A percentile compares a stretch with the other conserved stretches of the same genome.
phyloP scores from a whole-genome alignment of 2,888 invertebrate genomes.

The Oegoconia quadripuncta region DNA sequence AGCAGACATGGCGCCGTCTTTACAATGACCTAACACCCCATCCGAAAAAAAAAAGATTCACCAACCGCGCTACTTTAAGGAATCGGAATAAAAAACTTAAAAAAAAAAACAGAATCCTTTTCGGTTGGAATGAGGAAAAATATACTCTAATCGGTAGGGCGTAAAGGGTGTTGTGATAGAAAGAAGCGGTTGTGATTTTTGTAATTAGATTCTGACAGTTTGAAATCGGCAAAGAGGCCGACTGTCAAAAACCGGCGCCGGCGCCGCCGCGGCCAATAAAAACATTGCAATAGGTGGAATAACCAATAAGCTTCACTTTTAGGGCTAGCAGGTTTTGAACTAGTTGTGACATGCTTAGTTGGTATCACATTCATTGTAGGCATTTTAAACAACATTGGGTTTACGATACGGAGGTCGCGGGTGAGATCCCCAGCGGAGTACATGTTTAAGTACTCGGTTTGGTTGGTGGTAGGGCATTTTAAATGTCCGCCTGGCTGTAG shows the following conservation, averaged over 20 bases:
- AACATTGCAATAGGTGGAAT: constrained; percentile 44
- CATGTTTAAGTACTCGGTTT: too few relatives aligned
- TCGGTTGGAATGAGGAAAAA: constrained; percentile 21
- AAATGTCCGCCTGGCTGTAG: too few relatives aligned
- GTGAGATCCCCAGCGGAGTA: too few relatives aligned
- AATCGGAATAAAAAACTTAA: constrained; percentile 60
- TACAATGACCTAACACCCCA: constrained; percentile 65
- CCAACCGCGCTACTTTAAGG: constrained; percentile 60
- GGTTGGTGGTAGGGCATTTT: too few relatives aligned
- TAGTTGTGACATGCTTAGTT: neutral
- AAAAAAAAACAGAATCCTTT: constrained; percentile 24
- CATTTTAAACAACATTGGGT: too few relatives aligned
- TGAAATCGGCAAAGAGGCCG: constrained; percentile 70
- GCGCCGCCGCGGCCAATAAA: constrained; percentile 57
- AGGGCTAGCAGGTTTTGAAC: constrained; percentile 33
- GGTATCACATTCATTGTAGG: too few relatives aligned
- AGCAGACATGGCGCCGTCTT: constrained; percentile 56
- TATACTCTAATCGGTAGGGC: constrained; percentile 25
- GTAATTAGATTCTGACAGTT: constrained; percentile 77
- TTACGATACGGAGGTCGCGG: too few relatives aligned
- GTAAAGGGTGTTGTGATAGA: constrained; percentile 25
- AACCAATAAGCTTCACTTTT: constrained; percentile 47
- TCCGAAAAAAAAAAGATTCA: constrained; percentile 39
- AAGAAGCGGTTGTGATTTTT: constrained; percentile 34
- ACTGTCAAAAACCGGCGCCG: constrained; percentile 75